phyloP scores from a whole-genome alignment of 2,888 invertebrate species.

The Siphlonurus alternatus region DNA sequence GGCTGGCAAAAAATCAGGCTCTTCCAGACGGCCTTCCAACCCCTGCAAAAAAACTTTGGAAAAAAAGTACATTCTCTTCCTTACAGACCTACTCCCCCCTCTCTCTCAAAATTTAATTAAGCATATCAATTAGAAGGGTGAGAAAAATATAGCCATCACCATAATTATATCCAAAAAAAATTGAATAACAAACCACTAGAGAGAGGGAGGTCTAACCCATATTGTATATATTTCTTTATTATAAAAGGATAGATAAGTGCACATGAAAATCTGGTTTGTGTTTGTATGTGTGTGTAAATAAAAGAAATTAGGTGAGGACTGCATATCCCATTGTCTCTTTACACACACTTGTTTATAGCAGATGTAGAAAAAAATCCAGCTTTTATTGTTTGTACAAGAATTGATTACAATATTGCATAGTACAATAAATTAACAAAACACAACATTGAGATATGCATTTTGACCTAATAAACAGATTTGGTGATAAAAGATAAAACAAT shows the following conservation, averaged over 20 bases:
- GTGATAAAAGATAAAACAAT: not conserved
- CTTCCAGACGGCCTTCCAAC: not conserved
- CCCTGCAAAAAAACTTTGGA: not conserved
- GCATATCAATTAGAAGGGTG: not conserved
- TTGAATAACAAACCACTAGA: not conserved
- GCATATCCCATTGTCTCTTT: not conserved
- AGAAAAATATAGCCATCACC: not conserved
- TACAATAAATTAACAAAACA: no score
- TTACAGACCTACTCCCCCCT: not conserved
- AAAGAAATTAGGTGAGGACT: not conserved
- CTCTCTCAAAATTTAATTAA: not conserved
- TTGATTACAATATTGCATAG: not conserved
- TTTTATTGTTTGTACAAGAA: not conserved
- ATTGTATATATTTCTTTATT: not conserved
- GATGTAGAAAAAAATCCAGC: no score
- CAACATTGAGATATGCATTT: not conserved
- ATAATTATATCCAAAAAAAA: not conserved
- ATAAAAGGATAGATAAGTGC: not conserved
- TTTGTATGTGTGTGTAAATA: not conserved
- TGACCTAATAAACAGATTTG: not conserved
- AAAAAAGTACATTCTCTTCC: not conserved
- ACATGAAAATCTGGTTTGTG: constrained; percentile 4
- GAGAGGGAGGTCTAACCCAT: not conserved
- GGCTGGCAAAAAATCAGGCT: not conserved
- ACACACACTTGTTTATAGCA: not conserved